A percentile compares a stretch with the other conserved stretches of the same genome.
These are phyloP conservation scores for Lycocerus yunnanus DNA, from an alignment of 2,888 invertebrate genomes.

Conservation along the genomic window DNA sequence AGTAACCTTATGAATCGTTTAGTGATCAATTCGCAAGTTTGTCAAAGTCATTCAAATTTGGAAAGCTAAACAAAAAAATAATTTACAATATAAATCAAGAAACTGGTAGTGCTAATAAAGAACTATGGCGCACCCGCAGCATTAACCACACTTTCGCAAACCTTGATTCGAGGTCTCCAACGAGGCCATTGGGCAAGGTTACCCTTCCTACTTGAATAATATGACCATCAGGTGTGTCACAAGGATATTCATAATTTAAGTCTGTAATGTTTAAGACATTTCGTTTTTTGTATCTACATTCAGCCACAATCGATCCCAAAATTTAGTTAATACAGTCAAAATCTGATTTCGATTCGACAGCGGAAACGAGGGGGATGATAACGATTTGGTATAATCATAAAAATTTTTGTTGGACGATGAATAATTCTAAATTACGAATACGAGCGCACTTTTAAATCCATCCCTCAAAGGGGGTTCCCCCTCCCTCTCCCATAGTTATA, in stretches of 20 bases:
- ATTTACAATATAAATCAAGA: not conserved
- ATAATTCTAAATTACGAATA: not conserved
- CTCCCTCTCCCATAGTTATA: not conserved
- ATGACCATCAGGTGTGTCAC: slow-evolving; percentile 36
- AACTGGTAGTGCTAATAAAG: slow-evolving; percentile 15
- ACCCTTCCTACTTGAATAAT: slow-evolving; percentile 46
- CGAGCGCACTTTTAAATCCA: not conserved
- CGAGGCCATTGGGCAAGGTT: slow-evolving; percentile 53
- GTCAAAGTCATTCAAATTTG: not conserved
- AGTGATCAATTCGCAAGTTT: not conserved
- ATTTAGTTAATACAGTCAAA: not conserved
- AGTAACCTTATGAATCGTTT: not conserved
- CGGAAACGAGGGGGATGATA: not conserved
- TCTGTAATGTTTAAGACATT: not conserved
- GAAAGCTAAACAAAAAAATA: not conserved
- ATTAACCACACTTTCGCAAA: slow-evolving; percentile 45
- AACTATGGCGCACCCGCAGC: slow-evolving; percentile 27
- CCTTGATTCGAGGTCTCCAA: slow-evolving; percentile 50
- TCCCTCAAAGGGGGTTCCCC: not conserved
- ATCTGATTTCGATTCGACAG: not conserved
- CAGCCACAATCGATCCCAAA: not conserved
- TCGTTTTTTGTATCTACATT: not conserved
- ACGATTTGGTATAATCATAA: too few relatives aligned
- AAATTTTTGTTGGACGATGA: not conserved
- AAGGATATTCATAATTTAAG: slow-evolving; percentile 34